phyloP scores from a whole-genome alignment of 1,140 invertebrate genomes.

The Pinna nobilis region DNA sequence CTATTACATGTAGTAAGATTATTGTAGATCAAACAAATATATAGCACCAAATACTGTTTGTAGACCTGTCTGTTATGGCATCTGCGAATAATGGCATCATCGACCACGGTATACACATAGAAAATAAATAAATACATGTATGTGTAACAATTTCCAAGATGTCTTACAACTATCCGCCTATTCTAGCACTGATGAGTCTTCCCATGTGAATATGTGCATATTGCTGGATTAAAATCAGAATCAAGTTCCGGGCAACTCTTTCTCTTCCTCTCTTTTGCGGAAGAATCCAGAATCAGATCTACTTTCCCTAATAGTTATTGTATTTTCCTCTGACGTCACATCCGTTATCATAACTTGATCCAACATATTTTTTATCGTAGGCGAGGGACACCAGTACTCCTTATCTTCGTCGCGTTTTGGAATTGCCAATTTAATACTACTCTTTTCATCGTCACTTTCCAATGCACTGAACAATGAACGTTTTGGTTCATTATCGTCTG shows the following conservation, averaged over 20 bases:
- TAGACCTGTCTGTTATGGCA: no score
- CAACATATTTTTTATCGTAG: neutral
- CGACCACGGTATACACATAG: no score
- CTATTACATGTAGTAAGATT: no score
- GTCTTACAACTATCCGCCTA: no score
- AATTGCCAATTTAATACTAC: slow-evolving; percentile 9
- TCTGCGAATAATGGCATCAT: no score
- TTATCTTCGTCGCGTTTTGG: slow-evolving; percentile 13
- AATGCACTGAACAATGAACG: neutral
- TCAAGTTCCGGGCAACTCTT: neutral
- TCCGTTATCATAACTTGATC: slow-evolving; percentile 16
- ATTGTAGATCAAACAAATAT: no score
- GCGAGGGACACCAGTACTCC: slow-evolving; percentile 13
- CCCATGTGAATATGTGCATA: no score
- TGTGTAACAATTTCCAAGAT: no score
- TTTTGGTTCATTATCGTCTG: slow-evolving; percentile 3
- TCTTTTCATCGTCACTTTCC: slow-evolving; percentile 1
- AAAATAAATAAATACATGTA: no score
- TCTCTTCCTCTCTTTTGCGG: neutral
- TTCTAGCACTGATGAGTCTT: no score
- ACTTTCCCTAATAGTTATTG: slow-evolving; percentile 7
- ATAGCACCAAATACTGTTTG: no score
- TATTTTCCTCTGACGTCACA: slow-evolving; percentile 4
- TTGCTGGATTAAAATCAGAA: slow-evolving; percentile 4
- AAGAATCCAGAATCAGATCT: slow-evolving; percentile 7